Percentiles rank a stretch among this genome's conserved stretches.
Conservation (phyloP, 1,140 invertebrate species). For the Aphaenogaster floridana region DNA sequence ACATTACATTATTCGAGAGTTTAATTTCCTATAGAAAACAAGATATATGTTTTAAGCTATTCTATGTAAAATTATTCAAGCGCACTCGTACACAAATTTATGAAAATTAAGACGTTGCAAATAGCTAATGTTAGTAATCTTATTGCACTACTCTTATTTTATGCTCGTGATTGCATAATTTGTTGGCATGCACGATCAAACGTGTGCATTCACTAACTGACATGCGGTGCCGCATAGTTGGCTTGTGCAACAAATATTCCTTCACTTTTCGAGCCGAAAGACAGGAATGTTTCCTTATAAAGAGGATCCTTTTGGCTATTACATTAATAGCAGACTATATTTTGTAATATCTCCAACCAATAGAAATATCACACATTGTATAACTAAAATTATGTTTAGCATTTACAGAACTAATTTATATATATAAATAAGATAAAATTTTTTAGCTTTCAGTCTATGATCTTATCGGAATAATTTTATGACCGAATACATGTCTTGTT, state of each 20-base stretch:
- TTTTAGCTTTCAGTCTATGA: no score
- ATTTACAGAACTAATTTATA: background rate
- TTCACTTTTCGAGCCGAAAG: slow-evolving; percentile 75
- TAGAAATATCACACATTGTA: background rate
- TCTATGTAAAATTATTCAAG: background rate
- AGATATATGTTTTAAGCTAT: background rate
- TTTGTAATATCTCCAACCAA: background rate
- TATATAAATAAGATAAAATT: no score
- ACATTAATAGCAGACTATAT: background rate
- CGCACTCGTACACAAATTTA: background rate
- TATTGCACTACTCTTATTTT: slow-evolving; percentile 48
- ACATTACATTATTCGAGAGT: background rate
- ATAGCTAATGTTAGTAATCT: slow-evolving; percentile 29
- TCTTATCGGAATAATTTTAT: no score
- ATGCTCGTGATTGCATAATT: slow-evolving; percentile 61
- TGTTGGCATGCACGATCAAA: slow-evolving; percentile 70
- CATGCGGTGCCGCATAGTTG: slow-evolving; percentile 67
- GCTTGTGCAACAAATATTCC: slow-evolving; percentile 75
- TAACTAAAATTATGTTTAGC: background rate
- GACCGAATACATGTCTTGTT: no score
- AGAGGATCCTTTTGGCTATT: slow-evolving; percentile 35
- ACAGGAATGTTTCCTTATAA: slow-evolving; percentile 37
- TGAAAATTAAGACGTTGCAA: slow-evolving; percentile 22
- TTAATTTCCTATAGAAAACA: background rate
- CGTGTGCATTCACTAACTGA: slow-evolving; percentile 75